A percentile compares a stretch with the other conserved stretches of the same genome.
phyloP scores from a whole-genome alignment of 2,888 invertebrate species.

The Drosophila neonasuta region DNA sequence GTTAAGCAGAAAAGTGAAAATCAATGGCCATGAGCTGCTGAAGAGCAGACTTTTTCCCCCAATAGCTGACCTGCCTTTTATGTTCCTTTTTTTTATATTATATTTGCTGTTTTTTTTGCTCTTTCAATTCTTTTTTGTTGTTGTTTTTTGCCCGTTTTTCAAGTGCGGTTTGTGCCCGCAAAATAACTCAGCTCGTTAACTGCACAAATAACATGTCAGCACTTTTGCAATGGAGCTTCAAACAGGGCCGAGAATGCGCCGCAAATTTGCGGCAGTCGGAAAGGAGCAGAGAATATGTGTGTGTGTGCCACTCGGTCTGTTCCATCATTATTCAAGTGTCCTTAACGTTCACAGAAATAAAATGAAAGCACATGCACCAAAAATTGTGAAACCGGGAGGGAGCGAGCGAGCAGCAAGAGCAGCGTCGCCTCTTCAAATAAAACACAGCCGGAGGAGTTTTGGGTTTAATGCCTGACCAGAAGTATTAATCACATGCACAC shows the following conservation, averaged over 20 bases:
- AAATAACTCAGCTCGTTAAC: slow-evolving; percentile 77
- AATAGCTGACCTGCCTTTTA: slow-evolving; percentile 35
- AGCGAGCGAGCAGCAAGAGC: background rate
- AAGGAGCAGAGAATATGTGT: slow-evolving; percentile 1
- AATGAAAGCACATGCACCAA: slow-evolving; percentile 50
- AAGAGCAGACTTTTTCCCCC: slow-evolving; percentile 10
- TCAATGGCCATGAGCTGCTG: slow-evolving; percentile 42
- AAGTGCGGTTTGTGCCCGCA: slow-evolving; percentile 72
- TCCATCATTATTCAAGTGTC: slow-evolving; percentile 77
- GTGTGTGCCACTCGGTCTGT: slow-evolving; percentile 59
- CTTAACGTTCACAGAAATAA: slow-evolving; percentile 66
- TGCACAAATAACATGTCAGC: slow-evolving; percentile 78
- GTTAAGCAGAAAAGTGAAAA: slow-evolving; percentile 56
- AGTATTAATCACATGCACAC: slow-evolving; percentile 73
- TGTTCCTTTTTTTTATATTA: slow-evolving; percentile 21
- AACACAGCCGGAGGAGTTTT: slow-evolving; percentile 54
- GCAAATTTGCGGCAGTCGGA: slow-evolving; percentile 57
- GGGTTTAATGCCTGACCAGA: slow-evolving; percentile 72
- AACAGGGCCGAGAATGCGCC: slow-evolving; percentile 61
- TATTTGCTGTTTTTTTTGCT: slow-evolving; percentile 19
- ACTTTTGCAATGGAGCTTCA: slow-evolving; percentile 64
- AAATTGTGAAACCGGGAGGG: slow-evolving; percentile 26
- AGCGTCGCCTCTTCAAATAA: slow-evolving; percentile 63
- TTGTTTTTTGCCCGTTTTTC: slow-evolving; percentile 44
- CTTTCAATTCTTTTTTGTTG: slow-evolving; percentile 25